Evolutionary conservation across 2,797 vertebrate genomes (phyloP).

Genomic region (Margarornis squamiger): DNA sequence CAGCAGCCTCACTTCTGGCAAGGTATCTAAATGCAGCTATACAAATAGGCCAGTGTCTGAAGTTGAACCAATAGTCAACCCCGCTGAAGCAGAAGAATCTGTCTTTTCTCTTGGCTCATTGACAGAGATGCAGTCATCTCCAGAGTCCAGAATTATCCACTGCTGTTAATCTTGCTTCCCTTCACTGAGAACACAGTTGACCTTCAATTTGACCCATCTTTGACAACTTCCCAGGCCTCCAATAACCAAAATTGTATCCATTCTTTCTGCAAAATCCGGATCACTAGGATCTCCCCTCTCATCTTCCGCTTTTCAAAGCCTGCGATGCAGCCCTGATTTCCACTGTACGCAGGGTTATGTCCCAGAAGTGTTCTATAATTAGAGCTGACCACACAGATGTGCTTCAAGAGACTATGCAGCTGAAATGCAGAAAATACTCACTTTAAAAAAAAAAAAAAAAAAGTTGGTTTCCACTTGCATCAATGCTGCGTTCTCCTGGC

Average conservation of each 20-base stretch:
- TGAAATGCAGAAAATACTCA: conserved; percentile 25
- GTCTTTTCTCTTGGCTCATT: conserved; percentile 49
- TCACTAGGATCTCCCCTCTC: neutral
- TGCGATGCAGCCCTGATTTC: neutral
- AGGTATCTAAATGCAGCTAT: conserved; percentile 20
- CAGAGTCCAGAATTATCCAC: conserved; percentile 19
- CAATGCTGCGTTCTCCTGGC: neutral
- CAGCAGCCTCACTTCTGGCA: conserved; percentile 31
- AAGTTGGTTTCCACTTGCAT: neutral
- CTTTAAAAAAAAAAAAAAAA: neutral
- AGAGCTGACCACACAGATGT: conserved; percentile 65
- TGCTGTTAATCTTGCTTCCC: conserved; percentile 39
- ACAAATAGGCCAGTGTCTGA: conserved; percentile 31
- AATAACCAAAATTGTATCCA: neutral
- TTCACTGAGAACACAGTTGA: neutral
- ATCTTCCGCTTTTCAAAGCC: neutral
- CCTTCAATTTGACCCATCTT: conserved; percentile 18
- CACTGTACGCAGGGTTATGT: neutral
- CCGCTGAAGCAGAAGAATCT: conserved; percentile 23
- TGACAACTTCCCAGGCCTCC: neutral
- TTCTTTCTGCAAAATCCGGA: neutral
- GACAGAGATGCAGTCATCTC: conserved; percentile 28
- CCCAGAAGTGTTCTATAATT: conserved; percentile 56
- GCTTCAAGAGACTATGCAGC: conserved; percentile 1
- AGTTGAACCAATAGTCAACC: conserved; percentile 8